Conservation (phyloP, 2,113 vertebrate genomes). For the Henicopernis longicauda region DNA sequence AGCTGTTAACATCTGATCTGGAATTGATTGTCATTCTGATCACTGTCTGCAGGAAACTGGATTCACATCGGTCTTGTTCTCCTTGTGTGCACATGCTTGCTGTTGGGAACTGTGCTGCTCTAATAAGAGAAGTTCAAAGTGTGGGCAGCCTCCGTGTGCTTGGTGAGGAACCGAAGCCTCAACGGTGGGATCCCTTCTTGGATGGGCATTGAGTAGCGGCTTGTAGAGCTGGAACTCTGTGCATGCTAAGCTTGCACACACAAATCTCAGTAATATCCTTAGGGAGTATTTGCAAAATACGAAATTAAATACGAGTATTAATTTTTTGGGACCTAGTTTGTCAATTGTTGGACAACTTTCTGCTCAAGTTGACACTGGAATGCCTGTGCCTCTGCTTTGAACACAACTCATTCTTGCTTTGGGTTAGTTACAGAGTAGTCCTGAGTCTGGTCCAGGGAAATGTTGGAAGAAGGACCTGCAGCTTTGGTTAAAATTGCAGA, state of each 20-base stretch:
- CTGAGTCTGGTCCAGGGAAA: background rate
- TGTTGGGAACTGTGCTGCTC: background rate
- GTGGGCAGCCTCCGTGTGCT: background rate
- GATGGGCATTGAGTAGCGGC: accelerated
- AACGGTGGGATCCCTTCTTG: background rate
- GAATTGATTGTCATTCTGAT: no score
- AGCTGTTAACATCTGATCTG: no score
- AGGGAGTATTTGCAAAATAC: background rate
- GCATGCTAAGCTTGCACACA: background rate
- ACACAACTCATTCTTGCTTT: background rate
- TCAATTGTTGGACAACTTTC: background rate
- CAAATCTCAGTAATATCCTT: background rate
- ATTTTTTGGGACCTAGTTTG: background rate
- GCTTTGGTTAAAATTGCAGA: background rate
- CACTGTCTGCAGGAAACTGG: background rate
- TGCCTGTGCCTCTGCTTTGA: background rate
- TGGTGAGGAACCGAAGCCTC: accelerated
- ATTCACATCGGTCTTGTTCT: background rate
- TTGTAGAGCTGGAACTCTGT: background rate
- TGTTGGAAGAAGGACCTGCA: background rate
- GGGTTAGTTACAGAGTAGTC: background rate
- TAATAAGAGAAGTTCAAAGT: background rate
- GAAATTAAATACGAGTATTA: background rate
- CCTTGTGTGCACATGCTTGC: accelerated
- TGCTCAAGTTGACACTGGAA: background rate